Evolutionary conservation across 2,888 invertebrate genomes (phyloP).

Genomic region (Cartodere bifasciata): DNA sequence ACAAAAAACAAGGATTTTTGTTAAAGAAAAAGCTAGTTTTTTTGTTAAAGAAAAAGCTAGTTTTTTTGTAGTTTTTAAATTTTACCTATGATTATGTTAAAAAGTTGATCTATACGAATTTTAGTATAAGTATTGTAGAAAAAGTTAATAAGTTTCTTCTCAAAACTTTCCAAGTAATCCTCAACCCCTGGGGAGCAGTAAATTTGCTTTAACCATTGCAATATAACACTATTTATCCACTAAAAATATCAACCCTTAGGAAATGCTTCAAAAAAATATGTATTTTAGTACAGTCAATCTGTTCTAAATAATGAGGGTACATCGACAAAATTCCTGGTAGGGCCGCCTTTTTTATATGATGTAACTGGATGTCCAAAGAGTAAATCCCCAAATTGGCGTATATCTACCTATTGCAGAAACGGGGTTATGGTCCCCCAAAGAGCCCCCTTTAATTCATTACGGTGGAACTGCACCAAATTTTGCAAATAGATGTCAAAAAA

Average conservation of each 20-base stretch:
- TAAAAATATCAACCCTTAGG: conserved; percentile 27
- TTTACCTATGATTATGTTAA: conserved; percentile 82
- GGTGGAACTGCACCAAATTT: too few species aligned
- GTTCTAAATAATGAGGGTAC: too few species aligned
- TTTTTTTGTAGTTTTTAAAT: neutral
- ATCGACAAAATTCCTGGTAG: too few species aligned
- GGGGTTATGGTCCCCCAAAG: too few species aligned
- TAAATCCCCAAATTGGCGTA: too few species aligned
- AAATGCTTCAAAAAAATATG: conserved; percentile 3
- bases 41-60: neutral
- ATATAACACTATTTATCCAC: conserved; percentile 79
- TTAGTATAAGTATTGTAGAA: conserved; percentile 82
- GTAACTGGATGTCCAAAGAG: too few species aligned
- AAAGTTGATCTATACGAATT: conserved; percentile 80
- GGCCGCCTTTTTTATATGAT: too few species aligned
- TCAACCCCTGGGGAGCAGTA: conserved; percentile 54
- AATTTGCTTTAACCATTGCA: conserved; percentile 76
- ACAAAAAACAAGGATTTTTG: conserved; percentile 6
- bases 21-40: conserved; percentile 7
- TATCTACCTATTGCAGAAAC: too few species aligned
- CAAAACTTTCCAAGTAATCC: conserved; percentile 51
- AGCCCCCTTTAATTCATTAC: too few species aligned
- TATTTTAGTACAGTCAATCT: too few species aligned
- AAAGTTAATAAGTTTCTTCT: conserved; percentile 66
- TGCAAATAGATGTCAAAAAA: too few species aligned